phyloP scores from a whole-genome alignment of 2,888 invertebrate genomes.

The Formica aserva region DNA sequence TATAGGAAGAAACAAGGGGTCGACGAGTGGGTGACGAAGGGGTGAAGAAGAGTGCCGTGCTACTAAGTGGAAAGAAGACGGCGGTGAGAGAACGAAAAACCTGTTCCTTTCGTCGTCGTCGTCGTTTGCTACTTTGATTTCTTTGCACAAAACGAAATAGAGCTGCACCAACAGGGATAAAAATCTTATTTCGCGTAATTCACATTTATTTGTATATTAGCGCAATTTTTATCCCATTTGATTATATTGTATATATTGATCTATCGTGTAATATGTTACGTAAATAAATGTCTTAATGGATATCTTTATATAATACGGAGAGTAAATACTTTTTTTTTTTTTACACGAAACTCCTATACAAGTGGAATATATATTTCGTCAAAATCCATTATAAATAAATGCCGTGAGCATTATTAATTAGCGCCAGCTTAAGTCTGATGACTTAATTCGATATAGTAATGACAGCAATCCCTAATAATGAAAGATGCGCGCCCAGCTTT shows the following conservation, averaged over 20 bases:
- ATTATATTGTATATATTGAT: neutral
- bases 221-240: neutral
- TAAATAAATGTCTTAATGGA: neutral
- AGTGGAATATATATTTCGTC: neutral
- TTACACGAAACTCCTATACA: neutral
- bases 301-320: neutral
- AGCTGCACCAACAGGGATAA: neutral
- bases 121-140: conserved; percentile 61
- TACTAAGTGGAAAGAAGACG: conserved; percentile 58
- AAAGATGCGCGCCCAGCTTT: neutral
- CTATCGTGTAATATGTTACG: neutral
- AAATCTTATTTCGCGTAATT: conserved; percentile 9
- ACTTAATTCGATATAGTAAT: neutral
- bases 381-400: neutral
- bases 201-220: neutral
- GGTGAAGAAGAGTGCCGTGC: conserved; percentile 45
- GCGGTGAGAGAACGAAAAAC: conserved; percentile 58
- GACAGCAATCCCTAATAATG: conserved; percentile 11
- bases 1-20: conserved; percentile 51
- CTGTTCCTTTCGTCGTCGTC: conserved; percentile 58
- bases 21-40: conserved; percentile 50
- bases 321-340: neutral
- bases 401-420: conserved; percentile 13
- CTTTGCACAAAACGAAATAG: conserved; percentile 1
- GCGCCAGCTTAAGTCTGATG: neutral